phyloP scores from a whole-genome alignment of 64 coral and sea anemone genomes.

The Actinia tenebrosa region DNA sequence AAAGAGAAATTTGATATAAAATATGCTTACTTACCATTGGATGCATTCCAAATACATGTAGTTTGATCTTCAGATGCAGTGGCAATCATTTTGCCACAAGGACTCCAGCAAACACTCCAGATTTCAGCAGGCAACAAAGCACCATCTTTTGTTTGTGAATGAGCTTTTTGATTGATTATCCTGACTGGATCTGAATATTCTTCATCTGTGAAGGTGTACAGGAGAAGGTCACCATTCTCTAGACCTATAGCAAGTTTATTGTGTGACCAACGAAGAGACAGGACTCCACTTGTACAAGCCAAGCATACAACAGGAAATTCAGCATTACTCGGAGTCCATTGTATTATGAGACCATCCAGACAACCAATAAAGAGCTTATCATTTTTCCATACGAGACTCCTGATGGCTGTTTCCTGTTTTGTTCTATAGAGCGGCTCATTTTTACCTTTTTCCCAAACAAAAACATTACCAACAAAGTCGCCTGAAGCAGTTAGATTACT shows the following conservation, averaged over 20 bases:
- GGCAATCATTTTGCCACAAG: slow-evolving; percentile 78
- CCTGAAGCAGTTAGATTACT: slow-evolving; percentile 43
- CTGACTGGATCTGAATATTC: slow-evolving; percentile 33
- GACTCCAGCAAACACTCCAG: slow-evolving; percentile 95
- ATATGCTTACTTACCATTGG: slow-evolving; percentile 39
- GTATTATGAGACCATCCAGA: slow-evolving; percentile 61
- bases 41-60: slow-evolving; percentile 65
- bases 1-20: neutral
- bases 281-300: slow-evolving; percentile 52
- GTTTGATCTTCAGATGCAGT: slow-evolving; percentile 93
- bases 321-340: slow-evolving; percentile 46
- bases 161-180: slow-evolving; percentile 62
- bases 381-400: slow-evolving; percentile 74
- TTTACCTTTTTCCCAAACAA: slow-evolving; percentile 58
- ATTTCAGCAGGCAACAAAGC: slow-evolving; percentile 50
- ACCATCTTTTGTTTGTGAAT: slow-evolving; percentile 32
- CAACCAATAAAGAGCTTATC: slow-evolving; percentile 59
- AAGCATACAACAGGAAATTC: slow-evolving; percentile 12
- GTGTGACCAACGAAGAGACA: slow-evolving; percentile 69
- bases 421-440: slow-evolving; percentile 29
- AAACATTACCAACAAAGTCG: slow-evolving; percentile 84
- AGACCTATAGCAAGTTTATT: slow-evolving; percentile 71
- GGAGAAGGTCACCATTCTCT: slow-evolving; percentile 61
- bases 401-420: slow-evolving; percentile 48
- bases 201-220: slow-evolving; percentile 40